A percentile compares a stretch with the other conserved stretches of the same genome.
Evolutionary conservation across 2,888 invertebrate genomes (phyloP).

Genomic region (Chirona hameri): DNA sequence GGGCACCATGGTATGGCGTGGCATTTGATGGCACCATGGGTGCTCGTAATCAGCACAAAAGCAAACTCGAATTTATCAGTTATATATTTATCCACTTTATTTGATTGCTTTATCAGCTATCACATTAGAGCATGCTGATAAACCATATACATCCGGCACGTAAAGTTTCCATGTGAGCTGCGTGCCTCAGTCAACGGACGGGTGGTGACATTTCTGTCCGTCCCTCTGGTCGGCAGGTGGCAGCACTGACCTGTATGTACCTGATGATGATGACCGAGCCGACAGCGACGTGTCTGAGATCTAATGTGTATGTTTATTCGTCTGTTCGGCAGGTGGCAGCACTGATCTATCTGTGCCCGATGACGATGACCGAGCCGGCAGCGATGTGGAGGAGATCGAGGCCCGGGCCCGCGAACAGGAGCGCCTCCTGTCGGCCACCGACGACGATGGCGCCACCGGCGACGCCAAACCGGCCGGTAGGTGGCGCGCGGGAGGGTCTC

Average conservation of each 20-base stretch:
- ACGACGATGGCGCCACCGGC: not conserved
- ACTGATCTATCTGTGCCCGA: not conserved
- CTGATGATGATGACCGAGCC: not conserved
- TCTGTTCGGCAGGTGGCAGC: not conserved
- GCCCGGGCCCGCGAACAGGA: not conserved
- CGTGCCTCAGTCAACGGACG: too few relatives aligned
- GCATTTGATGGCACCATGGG: too few relatives aligned
- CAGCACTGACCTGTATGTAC: not conserved
- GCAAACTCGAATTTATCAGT: too few relatives aligned
- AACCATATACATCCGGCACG: too few relatives aligned
- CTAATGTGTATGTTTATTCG: too few relatives aligned
- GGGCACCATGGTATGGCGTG: too few relatives aligned
- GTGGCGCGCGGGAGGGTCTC: not conserved
- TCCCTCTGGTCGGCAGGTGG: not conserved
- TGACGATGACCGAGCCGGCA: not conserved
- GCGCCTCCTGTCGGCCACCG: slow-evolving; percentile 2
- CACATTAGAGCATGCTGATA: too few relatives aligned
- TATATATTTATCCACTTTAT: too few relatives aligned
- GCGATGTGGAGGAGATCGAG: slow-evolving; percentile 9
- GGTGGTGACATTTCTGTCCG: too few relatives aligned
- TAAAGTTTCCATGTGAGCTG: too few relatives aligned
- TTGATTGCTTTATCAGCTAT: too few relatives aligned
- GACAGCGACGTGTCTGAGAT: not conserved
- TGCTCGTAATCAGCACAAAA: too few relatives aligned
- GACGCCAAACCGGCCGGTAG: not conserved